phyloP scores from a whole-genome alignment of 2,888 invertebrate species.

The Tridacna gigas region DNA sequence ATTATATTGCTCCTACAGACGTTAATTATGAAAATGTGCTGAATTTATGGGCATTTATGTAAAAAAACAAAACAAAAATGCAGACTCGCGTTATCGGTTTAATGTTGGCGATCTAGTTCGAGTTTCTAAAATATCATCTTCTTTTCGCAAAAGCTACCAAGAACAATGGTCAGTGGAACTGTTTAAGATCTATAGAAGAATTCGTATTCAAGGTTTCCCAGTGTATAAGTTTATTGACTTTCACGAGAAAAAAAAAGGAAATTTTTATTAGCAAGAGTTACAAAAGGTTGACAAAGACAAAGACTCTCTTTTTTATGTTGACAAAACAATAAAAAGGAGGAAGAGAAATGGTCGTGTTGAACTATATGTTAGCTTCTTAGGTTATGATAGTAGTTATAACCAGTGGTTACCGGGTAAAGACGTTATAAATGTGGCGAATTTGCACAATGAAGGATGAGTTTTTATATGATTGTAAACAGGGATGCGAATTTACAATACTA shows the following conservation, averaged over 20 bases:
- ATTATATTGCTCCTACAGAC: not conserved
- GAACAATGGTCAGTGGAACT: too few relatives aligned
- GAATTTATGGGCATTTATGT: conserved; percentile 29
- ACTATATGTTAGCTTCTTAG: conserved; percentile 23
- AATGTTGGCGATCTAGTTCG: conserved; percentile 44
- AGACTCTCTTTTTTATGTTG: conserved; percentile 21
- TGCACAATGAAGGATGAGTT: conserved; percentile 19
- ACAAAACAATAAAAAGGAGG: conserved; percentile 12
- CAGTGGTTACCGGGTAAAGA: conserved; percentile 5
- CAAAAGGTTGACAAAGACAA: conserved; percentile 16
- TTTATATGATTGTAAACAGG: conserved; percentile 30
- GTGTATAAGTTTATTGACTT: conserved; percentile 33
- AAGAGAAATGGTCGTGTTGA: conserved; percentile 19
- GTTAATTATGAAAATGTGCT: conserved; percentile 22
- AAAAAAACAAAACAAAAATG: not conserved
- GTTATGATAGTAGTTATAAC: too few relatives aligned
- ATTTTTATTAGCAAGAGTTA: conserved; percentile 30
- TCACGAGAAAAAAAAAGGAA: conserved; percentile 19
- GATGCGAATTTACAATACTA: conserved; percentile 22
- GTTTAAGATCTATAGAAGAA: conserved; percentile 27
- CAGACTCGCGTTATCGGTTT: conserved; percentile 16
- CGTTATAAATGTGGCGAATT: not conserved
- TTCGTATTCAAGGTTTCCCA: conserved; percentile 19
- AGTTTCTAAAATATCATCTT: conserved; percentile 9
- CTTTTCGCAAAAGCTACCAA: too few relatives aligned